Base-by-base conservation (phyloP, 2,888 invertebrate species). In the Oscheius myriophilus region DNA sequence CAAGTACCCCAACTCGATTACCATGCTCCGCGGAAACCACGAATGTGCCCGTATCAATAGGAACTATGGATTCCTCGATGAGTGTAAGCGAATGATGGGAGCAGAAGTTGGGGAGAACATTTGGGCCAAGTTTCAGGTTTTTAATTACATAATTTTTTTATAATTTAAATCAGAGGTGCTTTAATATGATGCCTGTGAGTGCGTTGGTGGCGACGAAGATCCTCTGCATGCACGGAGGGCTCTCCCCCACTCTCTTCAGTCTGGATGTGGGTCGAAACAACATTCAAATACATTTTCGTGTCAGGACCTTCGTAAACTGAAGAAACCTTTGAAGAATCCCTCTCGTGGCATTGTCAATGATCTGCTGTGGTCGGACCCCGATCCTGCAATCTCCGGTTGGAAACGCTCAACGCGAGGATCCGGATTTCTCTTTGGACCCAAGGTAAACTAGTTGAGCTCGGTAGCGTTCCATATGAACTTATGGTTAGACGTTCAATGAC, bases 351-450 rank as follows among this genome's bases (percentile, higher is more conserved):
- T 80, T 49, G 69, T 79, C 43, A 81, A 81, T 64, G 81, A 81
- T 65, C 78, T 81, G 76, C 70, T 81, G 16, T 81, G 81, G 81
- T 76, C 76, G 12, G 76, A 76, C 43, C 76, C 76, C 12, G 76
- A 76, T 64, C 51, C 65, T 21, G 58, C 72, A 4, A 75, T 80
- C 16, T 69, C 68, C 51, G 78, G 76, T 51, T 81, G 79, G 79
- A 66, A 76, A 33, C 70, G 67, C n/a, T 78, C 78, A 59, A 58
- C 67, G 1, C 75, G 81, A 16, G 81, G 81, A 7, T 75, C 75
- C 11, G 81, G 81, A 21, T 77, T 81, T 62, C 61, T 66, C 9
- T 81, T 81, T 54, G 81, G 78, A 16, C 33, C 33, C 4, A 33
- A 33, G 33, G 33, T 33, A 6, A 33, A 6, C 9, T 9, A 6